A percentile compares a stretch with the other conserved stretches of the same genome.
These are phyloP conservation scores for Actinia equina DNA, from an alignment of 64 coral and sea anemone genomes.

Conservation along the genomic window DNA sequence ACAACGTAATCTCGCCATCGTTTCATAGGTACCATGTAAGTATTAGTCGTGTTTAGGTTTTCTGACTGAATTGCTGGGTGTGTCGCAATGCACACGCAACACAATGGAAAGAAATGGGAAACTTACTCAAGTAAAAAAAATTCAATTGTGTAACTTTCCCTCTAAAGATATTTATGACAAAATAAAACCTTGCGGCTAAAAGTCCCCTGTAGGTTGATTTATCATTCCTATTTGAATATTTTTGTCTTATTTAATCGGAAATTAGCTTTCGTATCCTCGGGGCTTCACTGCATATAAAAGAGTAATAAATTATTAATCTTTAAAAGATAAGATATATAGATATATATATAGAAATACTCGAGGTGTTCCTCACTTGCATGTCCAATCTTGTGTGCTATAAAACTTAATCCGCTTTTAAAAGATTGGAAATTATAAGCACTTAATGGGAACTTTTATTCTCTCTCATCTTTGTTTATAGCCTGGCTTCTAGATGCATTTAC, in stretches of 20 bases:
- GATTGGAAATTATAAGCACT: not conserved
- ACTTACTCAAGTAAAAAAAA: not conserved
- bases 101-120: not conserved
- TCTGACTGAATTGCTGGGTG: too few relatives aligned
- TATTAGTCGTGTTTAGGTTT: too few relatives aligned
- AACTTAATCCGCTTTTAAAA: not conserved
- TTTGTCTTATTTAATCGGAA: not conserved
- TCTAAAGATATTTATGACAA: not conserved
- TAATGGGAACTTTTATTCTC: not conserved
- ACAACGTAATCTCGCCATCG: too few relatives aligned
- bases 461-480: not conserved
- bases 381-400: not conserved
- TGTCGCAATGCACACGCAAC: too few relatives aligned
- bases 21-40: too few relatives aligned
- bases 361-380: not conserved
- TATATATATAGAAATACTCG: not conserved
- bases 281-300: not conserved
- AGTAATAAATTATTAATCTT: not conserved
- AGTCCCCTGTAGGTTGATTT: not conserved
- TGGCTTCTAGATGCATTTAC: not conserved
- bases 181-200: not conserved
- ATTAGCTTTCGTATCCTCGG: not conserved
- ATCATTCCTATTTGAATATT: not conserved
- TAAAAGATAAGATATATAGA: not conserved
- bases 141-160: not conserved